Evolutionary conservation across 2,797 vertebrate species (phyloP).

Genomic region (Crocodylus rhombifer): DNA sequence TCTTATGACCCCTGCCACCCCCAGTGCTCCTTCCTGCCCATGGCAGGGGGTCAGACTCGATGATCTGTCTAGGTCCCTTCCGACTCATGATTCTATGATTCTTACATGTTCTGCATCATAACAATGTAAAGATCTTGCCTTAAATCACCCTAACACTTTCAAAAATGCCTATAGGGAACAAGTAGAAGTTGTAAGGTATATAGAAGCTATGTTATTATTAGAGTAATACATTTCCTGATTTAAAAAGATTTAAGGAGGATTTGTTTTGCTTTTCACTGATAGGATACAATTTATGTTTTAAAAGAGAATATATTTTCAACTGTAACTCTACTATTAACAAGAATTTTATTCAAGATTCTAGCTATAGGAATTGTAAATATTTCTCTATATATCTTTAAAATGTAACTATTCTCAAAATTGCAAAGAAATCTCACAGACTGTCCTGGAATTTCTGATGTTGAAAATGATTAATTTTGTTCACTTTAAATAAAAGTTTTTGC

Average conservation of each 20-base stretch:
- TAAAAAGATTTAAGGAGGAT: neutral
- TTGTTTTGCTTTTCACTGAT: neutral
- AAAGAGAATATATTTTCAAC: neutral
- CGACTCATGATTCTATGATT: neutral
- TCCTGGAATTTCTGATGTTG: neutral
- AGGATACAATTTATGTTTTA: neutral
- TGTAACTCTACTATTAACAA: neutral
- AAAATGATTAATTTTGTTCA: neutral
- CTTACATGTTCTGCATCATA: neutral
- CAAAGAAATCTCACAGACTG: neutral
- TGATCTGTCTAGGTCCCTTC: no score
- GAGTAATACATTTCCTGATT: fast-evolving
- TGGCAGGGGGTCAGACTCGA: no score
- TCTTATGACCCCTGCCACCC: no score
- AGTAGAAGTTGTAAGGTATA: neutral
- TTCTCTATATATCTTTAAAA: neutral
- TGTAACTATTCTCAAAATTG: neutral
- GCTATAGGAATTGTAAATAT: neutral
- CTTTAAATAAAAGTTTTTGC: neutral
- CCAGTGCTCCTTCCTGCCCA: no score
- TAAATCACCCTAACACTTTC: neutral
- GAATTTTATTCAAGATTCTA: neutral
- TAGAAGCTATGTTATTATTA: neutral
- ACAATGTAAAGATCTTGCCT: neutral
- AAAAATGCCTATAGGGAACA: neutral